A percentile compares a stretch with the other conserved stretches of the same genome.
Evolutionary conservation across 2,797 vertebrate species (phyloP).

Genomic region (Dermochelys coriacea): DNA sequence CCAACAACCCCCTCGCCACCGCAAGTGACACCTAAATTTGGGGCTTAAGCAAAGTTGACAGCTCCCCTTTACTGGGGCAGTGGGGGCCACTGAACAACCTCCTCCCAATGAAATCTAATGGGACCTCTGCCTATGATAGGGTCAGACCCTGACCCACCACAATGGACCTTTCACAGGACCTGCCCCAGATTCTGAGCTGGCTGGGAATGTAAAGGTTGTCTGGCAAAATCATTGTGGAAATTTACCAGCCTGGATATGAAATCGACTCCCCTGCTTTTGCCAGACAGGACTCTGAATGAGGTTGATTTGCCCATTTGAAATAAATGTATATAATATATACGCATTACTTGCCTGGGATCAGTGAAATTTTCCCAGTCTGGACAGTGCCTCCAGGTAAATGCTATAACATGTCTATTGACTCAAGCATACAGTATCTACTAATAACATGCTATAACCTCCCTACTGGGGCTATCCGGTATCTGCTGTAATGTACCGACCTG

Average conservation of each 20-base stretch:
- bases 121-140: slow-evolving; percentile 20
- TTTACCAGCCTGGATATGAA: slow-evolving; percentile 71
- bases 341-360: slow-evolving; percentile 72
- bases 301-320: slow-evolving; percentile 72
- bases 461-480: neutral
- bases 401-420: slow-evolving; percentile 8
- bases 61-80: neutral
- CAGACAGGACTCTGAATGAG: neutral
- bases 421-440: slow-evolving; percentile 57
- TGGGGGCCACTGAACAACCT: neutral
- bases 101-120: neutral
- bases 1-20: neutral
- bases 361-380: slow-evolving; percentile 72
- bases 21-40: neutral
- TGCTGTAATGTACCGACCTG: neutral
- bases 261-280: slow-evolving; percentile 68
- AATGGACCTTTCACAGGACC: neutral
- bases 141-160: slow-evolving; percentile 21
- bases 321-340: slow-evolving; percentile 67
- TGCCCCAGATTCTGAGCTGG: neutral
- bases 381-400: neutral
- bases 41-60: neutral
- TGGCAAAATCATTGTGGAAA: slow-evolving; percentile 76
- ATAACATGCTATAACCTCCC: neutral
- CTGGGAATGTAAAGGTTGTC: slow-evolving; percentile 61